Evolutionary conservation across 2,113 vertebrate species (phyloP).

Genomic region (Grammomys dolichurus): DNA sequence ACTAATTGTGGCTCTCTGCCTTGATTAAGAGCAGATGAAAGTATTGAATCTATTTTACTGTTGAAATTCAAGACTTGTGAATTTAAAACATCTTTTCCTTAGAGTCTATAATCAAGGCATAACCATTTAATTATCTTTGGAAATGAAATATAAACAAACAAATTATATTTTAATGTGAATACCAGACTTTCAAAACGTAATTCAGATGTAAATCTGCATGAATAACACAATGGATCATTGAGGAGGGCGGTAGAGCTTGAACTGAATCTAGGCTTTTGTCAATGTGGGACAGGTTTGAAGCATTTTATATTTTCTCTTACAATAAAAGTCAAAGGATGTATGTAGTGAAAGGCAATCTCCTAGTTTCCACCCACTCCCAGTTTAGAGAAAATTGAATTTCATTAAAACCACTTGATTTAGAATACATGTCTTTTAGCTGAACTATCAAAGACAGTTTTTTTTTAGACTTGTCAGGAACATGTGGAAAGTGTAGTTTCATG

Average conservation of each 20-base stretch:
- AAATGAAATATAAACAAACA: conserved; percentile 53
- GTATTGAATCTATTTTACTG: conserved; percentile 62
- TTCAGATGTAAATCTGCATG: conserved; percentile 53
- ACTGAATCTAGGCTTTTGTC: conserved; percentile 45
- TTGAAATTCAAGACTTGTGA: conserved; percentile 63
- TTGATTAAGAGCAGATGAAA: conserved; percentile 68
- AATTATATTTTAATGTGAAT: conserved; percentile 21
- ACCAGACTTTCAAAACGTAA: conserved; percentile 36
- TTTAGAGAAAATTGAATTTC: conserved; percentile 28
- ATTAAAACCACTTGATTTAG: conserved; percentile 37
- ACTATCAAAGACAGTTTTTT: conserved; percentile 31
- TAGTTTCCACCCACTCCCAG: background rate
- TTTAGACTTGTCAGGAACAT: background rate
- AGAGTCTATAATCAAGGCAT: conserved; percentile 56
- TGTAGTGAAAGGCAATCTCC: background rate
- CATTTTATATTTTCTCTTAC: conserved; percentile 51
- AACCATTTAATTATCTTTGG: conserved; percentile 69
- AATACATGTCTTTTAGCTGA: conserved; percentile 11
- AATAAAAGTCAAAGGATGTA: conserved; percentile 29
- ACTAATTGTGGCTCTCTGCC: conserved; percentile 49
- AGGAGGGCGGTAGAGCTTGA: background rate
- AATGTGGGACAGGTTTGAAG: conserved; percentile 37
- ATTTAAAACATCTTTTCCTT: conserved; percentile 70
- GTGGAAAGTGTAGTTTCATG: conserved; percentile 27
- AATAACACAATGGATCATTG: conserved; percentile 20